phyloP scores from a whole-genome alignment of 1,140 invertebrate species.

The Drosophila nasuta region DNA sequence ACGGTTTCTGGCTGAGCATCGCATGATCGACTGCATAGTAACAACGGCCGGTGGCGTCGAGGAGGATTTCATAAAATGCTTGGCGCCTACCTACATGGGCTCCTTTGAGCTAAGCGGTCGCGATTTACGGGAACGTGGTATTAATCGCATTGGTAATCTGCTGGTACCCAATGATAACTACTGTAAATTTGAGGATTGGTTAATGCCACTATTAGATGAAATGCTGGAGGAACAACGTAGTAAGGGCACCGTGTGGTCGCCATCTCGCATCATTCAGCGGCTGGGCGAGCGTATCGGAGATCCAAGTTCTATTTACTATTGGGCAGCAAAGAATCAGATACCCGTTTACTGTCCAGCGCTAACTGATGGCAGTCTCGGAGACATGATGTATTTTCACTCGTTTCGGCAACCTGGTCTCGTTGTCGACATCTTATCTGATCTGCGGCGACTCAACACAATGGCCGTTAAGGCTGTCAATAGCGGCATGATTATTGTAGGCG shows the following conservation, averaged over 20 bases:
- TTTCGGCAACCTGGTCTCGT: slow-evolving; percentile 96
- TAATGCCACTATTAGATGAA: slow-evolving; percentile 96
- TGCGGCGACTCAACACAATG: slow-evolving; percentile 95
- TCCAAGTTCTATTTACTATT: slow-evolving; percentile 97
- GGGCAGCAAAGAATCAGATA: slow-evolving; percentile 99
- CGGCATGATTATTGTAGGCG: slow-evolving; percentile 99
- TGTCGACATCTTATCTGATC: slow-evolving; percentile 97
- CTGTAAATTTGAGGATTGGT: slow-evolving; percentile 99
- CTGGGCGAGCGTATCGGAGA: slow-evolving; percentile 97
- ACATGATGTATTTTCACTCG: slow-evolving; percentile 99
- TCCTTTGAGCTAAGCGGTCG: slow-evolving; percentile 93
- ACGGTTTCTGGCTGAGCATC: slow-evolving; percentile 95
- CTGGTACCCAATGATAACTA: slow-evolving; percentile 99
- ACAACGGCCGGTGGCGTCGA: slow-evolving; percentile 99
- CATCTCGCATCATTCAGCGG: slow-evolving; percentile 93
- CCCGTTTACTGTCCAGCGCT: slow-evolving; percentile 99
- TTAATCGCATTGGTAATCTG: slow-evolving; percentile 99
- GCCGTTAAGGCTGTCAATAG: slow-evolving; percentile 96
- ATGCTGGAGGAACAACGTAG: slow-evolving; percentile 95
- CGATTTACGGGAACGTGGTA: slow-evolving; percentile 92
- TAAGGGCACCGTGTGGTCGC: slow-evolving; percentile 94
- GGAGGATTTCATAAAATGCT: slow-evolving; percentile 99
- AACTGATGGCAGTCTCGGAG: slow-evolving; percentile 99
- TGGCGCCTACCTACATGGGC: slow-evolving; percentile 95
- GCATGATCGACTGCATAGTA: slow-evolving; percentile 96